These are phyloP conservation scores for Hofmannophila pseudospretella DNA, from an alignment of 2,888 invertebrate species.

Conservation along the genomic window DNA sequence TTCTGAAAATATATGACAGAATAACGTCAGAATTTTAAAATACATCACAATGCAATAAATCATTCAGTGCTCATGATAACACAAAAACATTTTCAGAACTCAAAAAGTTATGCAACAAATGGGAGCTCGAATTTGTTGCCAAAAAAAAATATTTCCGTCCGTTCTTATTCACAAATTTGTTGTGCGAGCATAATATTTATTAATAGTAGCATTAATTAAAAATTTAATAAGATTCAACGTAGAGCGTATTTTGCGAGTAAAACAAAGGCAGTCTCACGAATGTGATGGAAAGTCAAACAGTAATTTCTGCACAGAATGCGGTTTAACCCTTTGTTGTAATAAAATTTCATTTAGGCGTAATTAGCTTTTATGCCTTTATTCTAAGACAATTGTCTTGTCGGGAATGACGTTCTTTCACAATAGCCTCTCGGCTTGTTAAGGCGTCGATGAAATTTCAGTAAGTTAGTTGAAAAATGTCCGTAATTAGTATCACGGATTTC, in stretches of 20 bases:
- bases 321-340: constrained; percentile 42
- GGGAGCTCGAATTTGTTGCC: constrained; percentile 16
- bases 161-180: constrained; percentile 19
- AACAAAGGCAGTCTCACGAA: constrained; percentile 44
- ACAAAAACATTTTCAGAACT: constrained; percentile 16
- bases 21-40: constrained; percentile 15
- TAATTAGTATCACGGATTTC: no score
- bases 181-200: constrained; percentile 25
- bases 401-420: not conserved
- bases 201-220: constrained; percentile 53
- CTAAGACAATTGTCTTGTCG: constrained; percentile 18
- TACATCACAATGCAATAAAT: constrained; percentile 22
- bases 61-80: constrained; percentile 18
- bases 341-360: constrained; percentile 41
- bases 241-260: constrained; percentile 30
- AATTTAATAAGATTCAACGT: constrained; percentile 46
- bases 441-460: no score
- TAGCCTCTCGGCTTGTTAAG: no score
- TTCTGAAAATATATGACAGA: constrained; percentile 3
- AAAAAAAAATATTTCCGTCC: constrained; percentile 17
- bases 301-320: constrained; percentile 42
- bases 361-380: constrained; percentile 34
- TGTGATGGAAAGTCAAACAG: constrained; percentile 48
- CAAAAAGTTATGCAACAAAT: constrained; percentile 16
- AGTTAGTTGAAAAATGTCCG: no score